phyloP scores from a whole-genome alignment of 2,113 vertebrate genomes.

The Pseudonaja textilis region DNA sequence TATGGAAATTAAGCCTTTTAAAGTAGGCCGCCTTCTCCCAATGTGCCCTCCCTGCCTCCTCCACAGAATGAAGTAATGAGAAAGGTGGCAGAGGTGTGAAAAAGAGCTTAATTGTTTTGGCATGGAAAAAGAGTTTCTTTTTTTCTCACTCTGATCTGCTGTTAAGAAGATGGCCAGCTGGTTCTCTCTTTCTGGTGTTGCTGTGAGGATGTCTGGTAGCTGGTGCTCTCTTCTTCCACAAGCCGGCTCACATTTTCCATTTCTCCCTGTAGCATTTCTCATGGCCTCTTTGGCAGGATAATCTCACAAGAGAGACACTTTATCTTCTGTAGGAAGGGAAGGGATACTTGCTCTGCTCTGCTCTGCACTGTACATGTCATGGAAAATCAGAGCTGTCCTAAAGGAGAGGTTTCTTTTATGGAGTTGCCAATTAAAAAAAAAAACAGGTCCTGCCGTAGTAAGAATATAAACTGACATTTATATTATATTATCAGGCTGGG shows the following conservation, averaged over 20 bases:
- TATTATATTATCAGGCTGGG: too few species aligned
- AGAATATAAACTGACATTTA: neutral
- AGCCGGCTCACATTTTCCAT: slow-evolving; percentile 13
- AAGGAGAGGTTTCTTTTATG: neutral
- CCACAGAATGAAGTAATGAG: neutral
- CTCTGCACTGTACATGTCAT: neutral
- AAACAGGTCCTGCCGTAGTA: neutral
- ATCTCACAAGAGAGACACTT: slow-evolving; percentile 20
- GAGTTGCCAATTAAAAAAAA: neutral
- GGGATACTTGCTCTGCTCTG: neutral
- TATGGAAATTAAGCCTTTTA: neutral
- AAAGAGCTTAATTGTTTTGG: neutral
- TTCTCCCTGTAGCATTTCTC: slow-evolving; percentile 15
- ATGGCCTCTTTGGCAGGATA: neutral
- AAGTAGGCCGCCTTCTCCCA: too few species aligned
- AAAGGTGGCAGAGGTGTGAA: neutral
- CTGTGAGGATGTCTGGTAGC: neutral
- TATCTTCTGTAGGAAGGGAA: slow-evolving; percentile 11
- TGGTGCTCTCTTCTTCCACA: neutral
- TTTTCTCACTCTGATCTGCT: neutral
- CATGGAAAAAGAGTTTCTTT: neutral
- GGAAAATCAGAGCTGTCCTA: neutral
- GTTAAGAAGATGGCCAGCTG: neutral
- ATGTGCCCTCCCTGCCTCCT: neutral
- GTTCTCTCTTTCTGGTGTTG: neutral